phyloP scores from a whole-genome alignment of 2,797 vertebrate species.

The Triplophysa bombifrons region DNA sequence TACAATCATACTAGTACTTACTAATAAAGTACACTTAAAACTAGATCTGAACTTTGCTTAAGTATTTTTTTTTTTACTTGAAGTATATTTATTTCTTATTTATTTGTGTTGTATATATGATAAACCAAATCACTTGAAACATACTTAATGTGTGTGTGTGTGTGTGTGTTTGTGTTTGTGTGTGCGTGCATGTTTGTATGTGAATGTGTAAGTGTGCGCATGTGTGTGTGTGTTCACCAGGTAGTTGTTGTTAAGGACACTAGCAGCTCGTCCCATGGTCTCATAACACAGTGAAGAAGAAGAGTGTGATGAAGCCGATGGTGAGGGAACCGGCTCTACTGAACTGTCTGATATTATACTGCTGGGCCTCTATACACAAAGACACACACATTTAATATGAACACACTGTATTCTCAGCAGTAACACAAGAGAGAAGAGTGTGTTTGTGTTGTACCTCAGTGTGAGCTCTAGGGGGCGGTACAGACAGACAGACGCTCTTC shows the following conservation, averaged over 20 bases:
- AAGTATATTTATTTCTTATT: no score
- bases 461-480: conserved; percentile 47
- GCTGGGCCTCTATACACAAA: conserved; percentile 73
- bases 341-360: conserved; percentile 81
- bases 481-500: conserved; percentile 28
- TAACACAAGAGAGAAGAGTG: neutral
- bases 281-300: conserved; percentile 69
- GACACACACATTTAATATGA: neutral
- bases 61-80: no score
- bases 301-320: conserved; percentile 69
- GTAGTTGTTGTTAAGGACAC: conserved; percentile 70
- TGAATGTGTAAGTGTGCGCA: no score
- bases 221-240: conserved; percentile 56
- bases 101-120: no score
- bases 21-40: no score
- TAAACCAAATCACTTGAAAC: no score
- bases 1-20: no score
- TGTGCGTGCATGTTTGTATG: no score
- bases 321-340: conserved; percentile 78
- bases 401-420: no score
- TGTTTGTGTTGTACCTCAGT: conserved; percentile 32
- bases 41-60: no score
- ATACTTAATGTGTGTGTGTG: no score
- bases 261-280: conserved; percentile 63
- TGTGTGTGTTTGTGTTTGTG: no score